Evolutionary conservation across 1,140 invertebrate genomes (phyloP).

Genomic region (Pseudoatta argentina): DNA sequence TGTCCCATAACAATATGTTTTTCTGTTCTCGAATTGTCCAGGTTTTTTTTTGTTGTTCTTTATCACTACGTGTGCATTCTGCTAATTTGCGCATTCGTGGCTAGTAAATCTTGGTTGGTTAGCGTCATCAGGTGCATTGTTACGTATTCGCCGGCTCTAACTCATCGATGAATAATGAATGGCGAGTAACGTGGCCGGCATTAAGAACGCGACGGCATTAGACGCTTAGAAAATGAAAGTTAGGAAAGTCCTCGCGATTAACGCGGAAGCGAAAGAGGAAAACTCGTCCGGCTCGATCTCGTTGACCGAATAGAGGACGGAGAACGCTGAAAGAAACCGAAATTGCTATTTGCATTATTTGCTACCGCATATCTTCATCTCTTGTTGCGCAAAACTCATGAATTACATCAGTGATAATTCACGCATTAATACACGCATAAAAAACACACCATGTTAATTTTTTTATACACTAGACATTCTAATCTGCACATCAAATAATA

Average conservation of each 20-base stretch:
- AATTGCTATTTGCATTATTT: background rate
- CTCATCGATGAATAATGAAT: slow-evolving; percentile 82
- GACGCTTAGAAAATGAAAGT: slow-evolving; percentile 85
- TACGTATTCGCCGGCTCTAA: slow-evolving; percentile 21
- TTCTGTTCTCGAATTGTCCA: background rate
- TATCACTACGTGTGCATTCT: background rate
- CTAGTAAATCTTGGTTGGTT: slow-evolving; percentile 17
- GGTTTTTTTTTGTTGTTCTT: background rate
- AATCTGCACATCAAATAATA: background rate
- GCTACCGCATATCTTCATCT: background rate
- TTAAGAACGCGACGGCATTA: slow-evolving; percentile 68
- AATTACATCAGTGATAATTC: background rate
- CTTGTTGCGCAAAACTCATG: background rate
- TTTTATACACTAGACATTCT: background rate
- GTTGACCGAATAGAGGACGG: slow-evolving; percentile 37
- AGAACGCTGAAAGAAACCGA: background rate
- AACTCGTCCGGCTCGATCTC: slow-evolving; percentile 15
- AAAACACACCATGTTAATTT: no score
- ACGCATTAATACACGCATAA: background rate
- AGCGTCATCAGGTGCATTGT: slow-evolving; percentile 38
- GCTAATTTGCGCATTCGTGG: slow-evolving; percentile 41
- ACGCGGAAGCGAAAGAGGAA: slow-evolving; percentile 73
- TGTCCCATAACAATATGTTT: background rate
- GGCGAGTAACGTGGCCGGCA: slow-evolving; percentile 67
- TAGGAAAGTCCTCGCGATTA: slow-evolving; percentile 78